These are phyloP conservation scores for Gasteruption jaculator DNA, from an alignment of 2,888 invertebrate genomes.

Conservation along the genomic window DNA sequence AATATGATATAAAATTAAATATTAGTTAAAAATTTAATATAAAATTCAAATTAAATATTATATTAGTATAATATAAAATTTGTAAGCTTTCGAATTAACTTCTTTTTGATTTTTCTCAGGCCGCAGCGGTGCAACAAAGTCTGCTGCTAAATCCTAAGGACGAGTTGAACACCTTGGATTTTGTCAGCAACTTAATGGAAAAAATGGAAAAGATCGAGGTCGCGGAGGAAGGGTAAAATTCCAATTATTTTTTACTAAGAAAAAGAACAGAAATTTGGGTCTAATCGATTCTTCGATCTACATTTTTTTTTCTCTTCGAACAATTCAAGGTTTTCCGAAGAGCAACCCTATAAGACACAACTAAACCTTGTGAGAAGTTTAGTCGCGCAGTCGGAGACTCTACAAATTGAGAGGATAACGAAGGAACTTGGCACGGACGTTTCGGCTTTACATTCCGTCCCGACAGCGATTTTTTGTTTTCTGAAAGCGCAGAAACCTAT, in stretches of 20 bases:
- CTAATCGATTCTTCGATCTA: not conserved
- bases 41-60: too few relatives aligned
- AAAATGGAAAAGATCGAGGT: constrained; percentile 56
- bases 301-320: constrained; percentile 7
- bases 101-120: constrained; percentile 42
- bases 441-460: constrained; percentile 65
- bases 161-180: constrained; percentile 53
- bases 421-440: constrained; percentile 58
- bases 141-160: constrained; percentile 50
- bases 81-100: constrained; percentile 5
- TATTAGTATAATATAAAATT: not conserved
- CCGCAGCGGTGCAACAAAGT: constrained; percentile 59
- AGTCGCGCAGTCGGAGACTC: constrained; percentile 49
- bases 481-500: constrained; percentile 56
- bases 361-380: constrained; percentile 55
- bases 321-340: constrained; percentile 45
- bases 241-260: constrained; percentile 3
- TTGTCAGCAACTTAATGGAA: constrained; percentile 53
- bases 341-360: constrained; percentile 56
- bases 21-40: not conserved
- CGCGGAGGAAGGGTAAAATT: constrained; percentile 49
- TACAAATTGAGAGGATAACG: constrained; percentile 54
- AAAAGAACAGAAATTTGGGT: constrained; percentile 1
- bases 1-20: constrained; percentile 3
- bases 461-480: constrained; percentile 70